Percentiles rank a stretch among this genome's conserved stretches.
Evolutionary conservation across 1,140 invertebrate species (phyloP).

Genomic region (Latrodectus geometricus): DNA sequence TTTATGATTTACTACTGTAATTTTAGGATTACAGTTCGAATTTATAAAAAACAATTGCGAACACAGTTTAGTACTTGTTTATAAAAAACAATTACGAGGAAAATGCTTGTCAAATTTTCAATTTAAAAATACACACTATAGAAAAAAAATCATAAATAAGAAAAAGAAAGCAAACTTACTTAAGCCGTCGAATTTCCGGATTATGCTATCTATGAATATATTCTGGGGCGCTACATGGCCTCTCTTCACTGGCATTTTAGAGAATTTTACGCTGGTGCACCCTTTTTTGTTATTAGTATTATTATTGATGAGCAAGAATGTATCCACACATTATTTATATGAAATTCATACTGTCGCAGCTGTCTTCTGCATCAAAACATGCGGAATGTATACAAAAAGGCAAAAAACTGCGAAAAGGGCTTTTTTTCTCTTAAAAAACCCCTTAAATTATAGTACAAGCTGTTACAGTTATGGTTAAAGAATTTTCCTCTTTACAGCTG

Average conservation of each 20-base stretch:
- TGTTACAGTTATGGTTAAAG: no score
- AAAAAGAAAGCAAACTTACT: conserved; percentile 74
- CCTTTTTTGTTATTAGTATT: not conserved
- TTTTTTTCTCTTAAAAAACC: not conserved
- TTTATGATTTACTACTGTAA: no score
- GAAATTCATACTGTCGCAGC: not conserved
- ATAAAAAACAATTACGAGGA: no score
- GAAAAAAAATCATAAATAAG: not conserved
- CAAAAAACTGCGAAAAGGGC: not conserved
- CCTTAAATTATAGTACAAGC: no score
- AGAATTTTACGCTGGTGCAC: not conserved
- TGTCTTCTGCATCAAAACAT: not conserved
- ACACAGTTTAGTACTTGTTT: no score
- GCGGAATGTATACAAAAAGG: not conserved
- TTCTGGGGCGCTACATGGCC: conserved; percentile 85
- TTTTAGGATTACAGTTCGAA: no score
- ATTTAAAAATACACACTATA: no score
- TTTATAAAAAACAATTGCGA: no score
- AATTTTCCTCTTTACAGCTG: no score
- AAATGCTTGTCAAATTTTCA: no score
- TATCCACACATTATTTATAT: not conserved
- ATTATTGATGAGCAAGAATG: not conserved
- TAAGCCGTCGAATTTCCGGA: conserved; percentile 86
- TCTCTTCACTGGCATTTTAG: conserved; percentile 80
- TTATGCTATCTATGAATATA: conserved; percentile 87